Conservation (phyloP, 2,888 invertebrate genomes). For the Brassicogethes aeneus region DNA sequence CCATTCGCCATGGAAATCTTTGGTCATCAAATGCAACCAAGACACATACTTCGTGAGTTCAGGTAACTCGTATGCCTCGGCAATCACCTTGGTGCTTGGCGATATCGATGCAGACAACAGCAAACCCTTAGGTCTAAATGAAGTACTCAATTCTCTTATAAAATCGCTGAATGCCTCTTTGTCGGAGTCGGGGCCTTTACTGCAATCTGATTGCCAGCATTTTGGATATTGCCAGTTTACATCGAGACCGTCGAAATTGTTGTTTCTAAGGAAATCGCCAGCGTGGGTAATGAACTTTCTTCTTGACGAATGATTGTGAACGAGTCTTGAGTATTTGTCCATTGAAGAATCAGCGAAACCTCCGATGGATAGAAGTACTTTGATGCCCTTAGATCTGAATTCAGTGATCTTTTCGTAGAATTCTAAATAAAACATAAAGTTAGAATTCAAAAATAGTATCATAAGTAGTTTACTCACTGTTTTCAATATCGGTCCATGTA, state of each 20-base stretch:
- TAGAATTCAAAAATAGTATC: no score
- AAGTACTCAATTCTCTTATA: slow-evolving; percentile 63
- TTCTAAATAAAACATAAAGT: slow-evolving; percentile 42
- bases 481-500: slow-evolving; percentile 82
- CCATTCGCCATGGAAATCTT: slow-evolving; percentile 89
- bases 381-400: slow-evolving; percentile 62
- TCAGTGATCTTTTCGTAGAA: slow-evolving; percentile 81
- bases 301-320: slow-evolving; percentile 62
- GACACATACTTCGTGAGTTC: slow-evolving; percentile 67
- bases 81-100: slow-evolving; percentile 73
- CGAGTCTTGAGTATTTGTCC: slow-evolving; percentile 78
- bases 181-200: slow-evolving; percentile 71
- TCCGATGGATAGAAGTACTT: slow-evolving; percentile 80
- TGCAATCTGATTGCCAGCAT: slow-evolving; percentile 85
- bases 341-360: slow-evolving; percentile 94
- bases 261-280: slow-evolving; percentile 65
- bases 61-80: slow-evolving; percentile 77
- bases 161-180: slow-evolving; percentile 69
- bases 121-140: slow-evolving; percentile 62
- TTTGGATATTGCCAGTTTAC: slow-evolving; percentile 93
- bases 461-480: slow-evolving; percentile 49
- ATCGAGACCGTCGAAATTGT: slow-evolving; percentile 84
- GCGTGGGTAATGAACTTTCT: slow-evolving; percentile 66
- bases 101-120: slow-evolving; percentile 78
- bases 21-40: slow-evolving; percentile 88